Conservation (phyloP, 2,797 vertebrate genomes). For the Sphenodon punctatus region DNA sequence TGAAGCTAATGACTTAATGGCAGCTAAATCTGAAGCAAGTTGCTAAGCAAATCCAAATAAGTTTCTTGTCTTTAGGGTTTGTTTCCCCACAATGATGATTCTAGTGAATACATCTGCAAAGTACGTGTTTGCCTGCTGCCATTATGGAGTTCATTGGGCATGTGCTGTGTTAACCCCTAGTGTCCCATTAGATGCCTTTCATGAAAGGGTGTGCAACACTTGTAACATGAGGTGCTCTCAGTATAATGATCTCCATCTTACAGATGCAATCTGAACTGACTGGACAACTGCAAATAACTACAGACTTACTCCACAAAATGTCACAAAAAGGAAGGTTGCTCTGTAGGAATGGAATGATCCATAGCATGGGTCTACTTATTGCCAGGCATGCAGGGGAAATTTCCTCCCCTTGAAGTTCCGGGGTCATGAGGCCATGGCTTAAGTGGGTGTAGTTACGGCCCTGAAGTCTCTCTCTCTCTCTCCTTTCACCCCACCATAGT, state of each 20-base stretch:
- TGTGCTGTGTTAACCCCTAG: constrained; percentile 10
- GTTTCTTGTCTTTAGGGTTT: constrained; percentile 27
- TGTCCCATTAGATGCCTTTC: constrained; percentile 27
- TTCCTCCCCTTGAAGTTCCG: too few relatives aligned
- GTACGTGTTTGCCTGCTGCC: constrained; percentile 11
- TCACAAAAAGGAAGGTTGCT: constrained; percentile 52
- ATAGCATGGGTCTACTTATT: too few relatives aligned
- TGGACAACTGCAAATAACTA: constrained; percentile 49
- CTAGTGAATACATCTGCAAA: constrained; percentile 42
- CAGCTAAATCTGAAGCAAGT: constrained; percentile 55
- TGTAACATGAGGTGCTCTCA: constrained; percentile 47
- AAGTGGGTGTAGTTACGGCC: too few relatives aligned
- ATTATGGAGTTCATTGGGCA: constrained; percentile 1
- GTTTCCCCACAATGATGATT: constrained; percentile 24
- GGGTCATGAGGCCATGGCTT: too few relatives aligned
- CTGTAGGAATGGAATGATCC: constrained; percentile 46
- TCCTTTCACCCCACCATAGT: background rate
- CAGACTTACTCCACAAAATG: background rate
- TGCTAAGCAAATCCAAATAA: constrained; percentile 54
- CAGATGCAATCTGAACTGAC: constrained; percentile 61
- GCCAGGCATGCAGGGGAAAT: too few relatives aligned
- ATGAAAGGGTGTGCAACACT: constrained; percentile 49
- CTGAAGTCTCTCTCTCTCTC: constrained; percentile 35
- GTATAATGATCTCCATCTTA: constrained; percentile 38
- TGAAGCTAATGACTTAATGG: constrained; percentile 63